These are phyloP conservation scores for Gymnodraco acuticeps DNA, from an alignment of 2,797 vertebrate species.

Conservation along the genomic window DNA sequence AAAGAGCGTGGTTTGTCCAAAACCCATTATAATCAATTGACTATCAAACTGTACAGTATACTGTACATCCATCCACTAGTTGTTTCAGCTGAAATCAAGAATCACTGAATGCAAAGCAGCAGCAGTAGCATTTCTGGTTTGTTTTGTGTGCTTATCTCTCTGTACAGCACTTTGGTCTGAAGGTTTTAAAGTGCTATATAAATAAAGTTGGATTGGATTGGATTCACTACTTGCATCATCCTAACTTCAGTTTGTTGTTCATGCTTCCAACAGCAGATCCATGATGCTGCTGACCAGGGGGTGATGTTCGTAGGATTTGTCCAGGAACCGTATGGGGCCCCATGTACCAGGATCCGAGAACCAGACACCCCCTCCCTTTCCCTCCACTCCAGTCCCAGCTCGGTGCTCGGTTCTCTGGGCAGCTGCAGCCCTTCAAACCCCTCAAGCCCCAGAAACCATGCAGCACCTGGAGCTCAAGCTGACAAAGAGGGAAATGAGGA, in stretches of 20 bases:
- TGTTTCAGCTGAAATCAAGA: background rate
- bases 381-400: slow-evolving; percentile 88
- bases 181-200: too few relatives aligned
- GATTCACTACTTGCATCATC: background rate
- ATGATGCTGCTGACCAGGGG: slow-evolving; percentile 94
- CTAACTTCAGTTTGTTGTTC: background rate
- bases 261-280: slow-evolving; percentile 86
- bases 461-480: slow-evolving; percentile 35
- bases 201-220: too few relatives aligned
- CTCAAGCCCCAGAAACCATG: slow-evolving; percentile 69
- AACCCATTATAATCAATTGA: background rate
- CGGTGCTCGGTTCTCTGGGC: slow-evolving; percentile 81
- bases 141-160: too few relatives aligned
- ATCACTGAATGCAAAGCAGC: background rate
- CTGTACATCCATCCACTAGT: background rate
- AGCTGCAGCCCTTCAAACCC: slow-evolving; percentile 76
- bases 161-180: too few relatives aligned
- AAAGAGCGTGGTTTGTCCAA: background rate
- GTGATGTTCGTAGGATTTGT: slow-evolving; percentile 94
- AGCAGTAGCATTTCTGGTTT: background rate
- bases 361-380: slow-evolving; percentile 82
- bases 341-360: slow-evolving; percentile 73
- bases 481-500: slow-evolving; percentile 44
- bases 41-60: background rate
- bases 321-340: slow-evolving; percentile 88